phyloP scores from a whole-genome alignment of 2,113 vertebrate species.

The Excalfactoria chinensis region DNA sequence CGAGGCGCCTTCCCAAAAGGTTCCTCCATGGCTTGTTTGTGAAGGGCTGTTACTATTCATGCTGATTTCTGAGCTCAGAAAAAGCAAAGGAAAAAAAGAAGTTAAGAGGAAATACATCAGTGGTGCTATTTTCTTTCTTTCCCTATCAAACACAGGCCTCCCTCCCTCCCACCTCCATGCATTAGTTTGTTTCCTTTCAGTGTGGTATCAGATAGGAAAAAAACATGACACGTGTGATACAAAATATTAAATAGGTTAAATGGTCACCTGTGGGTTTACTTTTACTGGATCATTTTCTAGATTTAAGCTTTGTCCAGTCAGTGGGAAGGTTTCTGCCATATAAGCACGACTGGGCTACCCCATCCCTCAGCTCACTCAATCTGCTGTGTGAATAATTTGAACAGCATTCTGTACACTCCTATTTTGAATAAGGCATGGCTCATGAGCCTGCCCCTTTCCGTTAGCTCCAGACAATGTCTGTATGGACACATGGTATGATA shows the following conservation, averaged over 20 bases:
- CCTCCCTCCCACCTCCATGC: neutral
- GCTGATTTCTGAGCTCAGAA: neutral
- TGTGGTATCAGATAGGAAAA: neutral
- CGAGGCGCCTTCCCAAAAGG: neutral
- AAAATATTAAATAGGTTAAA: neutral
- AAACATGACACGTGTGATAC: neutral
- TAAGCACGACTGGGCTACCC: neutral
- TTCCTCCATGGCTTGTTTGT: neutral
- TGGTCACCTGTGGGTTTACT: neutral
- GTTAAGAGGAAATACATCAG: accelerated
- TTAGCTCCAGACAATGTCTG: neutral
- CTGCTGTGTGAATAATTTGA: neutral
- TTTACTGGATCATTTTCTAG: neutral
- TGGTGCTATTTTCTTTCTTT: neutral
- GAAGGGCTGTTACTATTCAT: neutral
- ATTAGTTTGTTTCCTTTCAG: neutral
- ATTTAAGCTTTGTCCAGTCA: neutral
- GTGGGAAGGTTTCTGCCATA: neutral
- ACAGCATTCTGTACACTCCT: neutral
- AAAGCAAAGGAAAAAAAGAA: neutral
- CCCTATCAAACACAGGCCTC: neutral
- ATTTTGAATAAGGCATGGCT: neutral
- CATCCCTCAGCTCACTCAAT: neutral
- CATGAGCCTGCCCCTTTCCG: neutral
- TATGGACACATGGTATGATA: neutral